Evolutionary conservation across 1,140 invertebrate genomes (phyloP).

Genomic region (Calephelis nemesis): DNA sequence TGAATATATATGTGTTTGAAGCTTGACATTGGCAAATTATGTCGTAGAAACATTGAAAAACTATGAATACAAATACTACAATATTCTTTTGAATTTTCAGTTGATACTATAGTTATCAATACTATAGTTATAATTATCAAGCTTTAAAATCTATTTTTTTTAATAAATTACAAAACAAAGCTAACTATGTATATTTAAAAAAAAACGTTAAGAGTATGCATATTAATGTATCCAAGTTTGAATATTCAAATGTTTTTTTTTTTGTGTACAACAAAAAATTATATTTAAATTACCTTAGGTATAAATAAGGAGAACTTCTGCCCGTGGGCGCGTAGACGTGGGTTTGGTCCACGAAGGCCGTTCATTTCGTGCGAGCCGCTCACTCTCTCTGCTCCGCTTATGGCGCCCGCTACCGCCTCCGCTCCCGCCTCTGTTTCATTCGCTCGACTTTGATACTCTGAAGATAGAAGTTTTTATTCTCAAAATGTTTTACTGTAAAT

Average conservation of each 20-base stretch:
- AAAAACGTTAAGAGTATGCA: not conserved
- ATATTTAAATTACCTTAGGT: constrained; percentile 58
- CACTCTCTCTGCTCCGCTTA: constrained; percentile 34
- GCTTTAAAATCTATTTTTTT: too few species aligned
- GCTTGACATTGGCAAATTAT: too few species aligned
- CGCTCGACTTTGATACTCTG: constrained; percentile 53
- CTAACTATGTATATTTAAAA: too few species aligned
- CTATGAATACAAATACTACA: too few species aligned
- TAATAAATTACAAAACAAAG: too few species aligned
- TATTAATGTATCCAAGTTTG: not conserved
- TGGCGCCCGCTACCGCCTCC: constrained; percentile 30
- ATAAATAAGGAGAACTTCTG: constrained; percentile 71
- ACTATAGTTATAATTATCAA: too few species aligned
- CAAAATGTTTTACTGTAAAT: not conserved
- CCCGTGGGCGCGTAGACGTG: constrained; percentile 58
- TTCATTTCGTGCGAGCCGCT: constrained; percentile 39
- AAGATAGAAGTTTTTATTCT: constrained; percentile 13
- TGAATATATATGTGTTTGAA: too few species aligned
- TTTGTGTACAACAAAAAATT: not conserved
- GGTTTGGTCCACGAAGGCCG: constrained; percentile 54
- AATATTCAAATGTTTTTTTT: not conserved
- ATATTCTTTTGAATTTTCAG: too few species aligned
- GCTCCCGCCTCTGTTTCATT: constrained; percentile 38
- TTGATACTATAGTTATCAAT: too few species aligned
- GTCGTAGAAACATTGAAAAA: too few species aligned